phyloP scores from a whole-genome alignment of 2,888 invertebrate genomes.

The Ochropleura leucogaster region DNA sequence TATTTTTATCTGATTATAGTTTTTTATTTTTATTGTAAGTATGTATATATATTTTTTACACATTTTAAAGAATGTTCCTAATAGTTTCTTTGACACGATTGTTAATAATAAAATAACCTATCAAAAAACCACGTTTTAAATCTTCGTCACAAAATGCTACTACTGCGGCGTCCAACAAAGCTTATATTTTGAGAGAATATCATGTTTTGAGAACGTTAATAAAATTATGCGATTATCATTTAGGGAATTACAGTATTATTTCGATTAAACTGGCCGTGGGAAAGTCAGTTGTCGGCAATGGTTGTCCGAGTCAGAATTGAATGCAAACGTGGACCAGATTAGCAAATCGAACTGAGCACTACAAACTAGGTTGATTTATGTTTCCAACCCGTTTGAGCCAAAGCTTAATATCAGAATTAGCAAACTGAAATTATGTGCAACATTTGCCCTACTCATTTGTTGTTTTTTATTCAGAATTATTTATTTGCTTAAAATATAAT shows the following conservation, averaged over 20 bases:
- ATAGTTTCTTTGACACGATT: not conserved
- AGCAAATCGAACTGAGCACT: not conserved
- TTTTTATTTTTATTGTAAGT: too few relatives aligned
- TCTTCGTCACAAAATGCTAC: not conserved
- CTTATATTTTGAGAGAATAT: constrained; percentile 6
- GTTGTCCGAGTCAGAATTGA: not conserved
- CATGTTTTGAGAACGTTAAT: not conserved
- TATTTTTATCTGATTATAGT: not conserved
- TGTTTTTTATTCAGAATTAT: not conserved
- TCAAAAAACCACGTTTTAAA: not conserved
- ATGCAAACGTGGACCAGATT: not conserved
- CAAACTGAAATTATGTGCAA: constrained; percentile 5
- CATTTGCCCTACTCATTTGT: constrained; percentile 1
- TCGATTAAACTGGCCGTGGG: not conserved
- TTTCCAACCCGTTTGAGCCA: not conserved
- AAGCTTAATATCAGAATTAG: not conserved
- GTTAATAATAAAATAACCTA: not conserved
- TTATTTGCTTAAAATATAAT: too few relatives aligned
- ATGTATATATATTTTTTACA: too few relatives aligned
- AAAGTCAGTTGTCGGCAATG: not conserved
- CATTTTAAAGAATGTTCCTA: too few relatives aligned
- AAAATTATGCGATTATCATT: not conserved
- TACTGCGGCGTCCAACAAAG: not conserved
- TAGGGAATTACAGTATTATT: not conserved
- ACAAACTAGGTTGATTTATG: not conserved